phyloP scores from a whole-genome alignment of 2,797 vertebrate species.

The Typhlichthys subterraneus region DNA sequence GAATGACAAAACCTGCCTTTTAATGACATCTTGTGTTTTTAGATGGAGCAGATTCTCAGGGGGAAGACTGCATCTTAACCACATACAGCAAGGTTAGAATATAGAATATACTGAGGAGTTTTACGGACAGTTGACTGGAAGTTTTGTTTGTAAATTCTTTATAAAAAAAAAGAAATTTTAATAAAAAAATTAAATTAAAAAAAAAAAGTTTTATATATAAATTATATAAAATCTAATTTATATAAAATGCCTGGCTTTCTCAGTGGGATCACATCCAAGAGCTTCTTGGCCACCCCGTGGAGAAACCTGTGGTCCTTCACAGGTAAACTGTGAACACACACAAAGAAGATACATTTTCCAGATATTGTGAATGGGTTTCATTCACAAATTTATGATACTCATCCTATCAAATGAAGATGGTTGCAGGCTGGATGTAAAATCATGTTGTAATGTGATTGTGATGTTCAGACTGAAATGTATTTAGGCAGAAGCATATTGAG shows the following conservation, averaged over 20 bases:
- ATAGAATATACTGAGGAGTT: too few relatives aligned
- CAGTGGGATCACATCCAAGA: conserved; percentile 99
- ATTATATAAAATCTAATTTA: not conserved
- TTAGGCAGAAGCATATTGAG: too few relatives aligned
- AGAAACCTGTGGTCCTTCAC: conserved; percentile 97
- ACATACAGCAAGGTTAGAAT: conserved; percentile 95
- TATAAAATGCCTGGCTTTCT: conserved; percentile 11
- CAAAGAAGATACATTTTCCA: not conserved
- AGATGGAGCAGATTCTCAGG: conserved; percentile 85
- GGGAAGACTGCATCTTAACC: conserved; percentile 85
- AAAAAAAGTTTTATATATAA: not conserved
- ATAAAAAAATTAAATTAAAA: too few relatives aligned
- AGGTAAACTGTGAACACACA: conserved; percentile 75
- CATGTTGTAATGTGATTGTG: not conserved
- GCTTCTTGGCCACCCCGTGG: conserved; percentile 92
- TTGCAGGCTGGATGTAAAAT: not conserved
- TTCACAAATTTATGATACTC: not conserved
- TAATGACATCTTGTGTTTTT: conserved; percentile 4
- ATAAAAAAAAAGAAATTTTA: too few relatives aligned
- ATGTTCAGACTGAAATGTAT: not conserved
- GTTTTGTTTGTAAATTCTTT: too few relatives aligned
- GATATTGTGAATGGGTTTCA: not conserved
- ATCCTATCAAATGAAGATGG: too few relatives aligned
- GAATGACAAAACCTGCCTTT: not conserved
- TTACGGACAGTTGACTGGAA: too few relatives aligned